phyloP scores from a whole-genome alignment of 2,888 invertebrate genomes.

The Hypolimnas misippus region DNA sequence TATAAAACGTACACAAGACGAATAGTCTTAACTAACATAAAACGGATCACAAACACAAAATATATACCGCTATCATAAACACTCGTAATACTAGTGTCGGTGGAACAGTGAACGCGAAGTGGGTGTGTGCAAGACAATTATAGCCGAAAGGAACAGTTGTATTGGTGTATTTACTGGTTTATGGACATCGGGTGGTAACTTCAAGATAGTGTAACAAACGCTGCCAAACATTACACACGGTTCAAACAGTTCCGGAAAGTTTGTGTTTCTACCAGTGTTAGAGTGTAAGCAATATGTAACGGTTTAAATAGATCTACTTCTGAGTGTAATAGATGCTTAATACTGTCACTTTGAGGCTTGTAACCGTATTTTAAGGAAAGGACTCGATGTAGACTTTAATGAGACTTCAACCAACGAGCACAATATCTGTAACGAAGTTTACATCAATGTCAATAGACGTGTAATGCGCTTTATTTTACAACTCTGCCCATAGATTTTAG shows the following conservation, averaged over 20 bases:
- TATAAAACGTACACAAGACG: background rate
- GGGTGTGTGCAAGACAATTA: slow-evolving; percentile 35
- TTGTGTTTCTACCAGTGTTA: slow-evolving; percentile 34
- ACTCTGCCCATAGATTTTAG: slow-evolving; percentile 32
- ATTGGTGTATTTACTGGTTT: slow-evolving; percentile 9
- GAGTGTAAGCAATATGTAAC: slow-evolving; percentile 33
- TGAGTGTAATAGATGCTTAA: slow-evolving; percentile 38
- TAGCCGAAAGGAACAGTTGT: slow-evolving; percentile 6
- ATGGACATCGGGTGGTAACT: slow-evolving; percentile 18
- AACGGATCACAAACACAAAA: background rate
- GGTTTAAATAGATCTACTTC: slow-evolving; percentile 22
- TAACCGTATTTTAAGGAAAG: slow-evolving; percentile 9
- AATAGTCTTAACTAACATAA: slow-evolving; percentile 1
- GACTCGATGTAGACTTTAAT: background rate
- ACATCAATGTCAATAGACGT: background rate
- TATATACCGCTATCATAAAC: background rate
- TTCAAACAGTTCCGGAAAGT: slow-evolving; percentile 10
- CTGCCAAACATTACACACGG: slow-evolving; percentile 34
- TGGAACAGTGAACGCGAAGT: slow-evolving; percentile 9
- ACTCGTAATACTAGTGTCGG: background rate
- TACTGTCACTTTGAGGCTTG: slow-evolving; percentile 28
- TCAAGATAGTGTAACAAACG: slow-evolving; percentile 28
- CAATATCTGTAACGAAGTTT: background rate
- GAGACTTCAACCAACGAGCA: slow-evolving; percentile 1
- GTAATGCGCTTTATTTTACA: slow-evolving; percentile 25